Base-by-base conservation (phyloP, 1,140 invertebrate species). In the Plectrocnemia conspersa region DNA sequence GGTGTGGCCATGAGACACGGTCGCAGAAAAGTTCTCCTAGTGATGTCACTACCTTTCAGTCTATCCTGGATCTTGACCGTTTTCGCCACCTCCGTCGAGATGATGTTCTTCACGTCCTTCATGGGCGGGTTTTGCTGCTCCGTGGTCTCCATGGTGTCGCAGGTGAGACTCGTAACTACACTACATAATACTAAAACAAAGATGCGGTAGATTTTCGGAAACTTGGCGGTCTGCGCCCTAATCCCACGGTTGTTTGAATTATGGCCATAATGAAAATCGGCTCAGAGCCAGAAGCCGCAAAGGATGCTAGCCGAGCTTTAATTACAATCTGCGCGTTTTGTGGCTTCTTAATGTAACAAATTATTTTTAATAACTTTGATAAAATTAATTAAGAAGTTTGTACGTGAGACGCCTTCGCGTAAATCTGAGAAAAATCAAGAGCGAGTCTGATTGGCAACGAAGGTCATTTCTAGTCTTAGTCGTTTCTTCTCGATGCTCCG, bases 81-180 rank as follows among this genome's bases (percentile, higher is more conserved):
- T 1, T 79, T 89, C 52, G 86, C 88, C 16, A 82, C 65, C 73
- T 76, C 81, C 54, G 85, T 90, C 1, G 77, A 88, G 64, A 80
- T 89, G 70, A 87, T 91, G 78, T 90, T 87, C 68, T 79, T 82
- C 45, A 88, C 86, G 0, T 86, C 87, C 27, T 89, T 91, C 67
- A 74, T 88, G 47, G 87, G 85, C 24, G 88, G 88, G 4, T 84
- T 90, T 58, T 88, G 86, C 65, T 89, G 88, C 52, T 87, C 87
- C n/a, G 82, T 90, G 59, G 82, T 89, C 33, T 83, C 86, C 22
- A 82, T 90, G 70, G 80, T 88, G 21, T 86, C 87, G 10, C 88
- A 89, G 78, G 84, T 86, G 70, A 29, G 45, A 38, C 40, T 22
- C n/a, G n/a, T 21, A 33, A 2, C n/a, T n/a, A n/a, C n/a, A n/a